Percentiles rank a stretch among this genome's conserved stretches.
These are phyloP conservation scores for Danaus chrysippus DNA, from an alignment of 2,888 invertebrate species.

Conservation along the genomic window DNA sequence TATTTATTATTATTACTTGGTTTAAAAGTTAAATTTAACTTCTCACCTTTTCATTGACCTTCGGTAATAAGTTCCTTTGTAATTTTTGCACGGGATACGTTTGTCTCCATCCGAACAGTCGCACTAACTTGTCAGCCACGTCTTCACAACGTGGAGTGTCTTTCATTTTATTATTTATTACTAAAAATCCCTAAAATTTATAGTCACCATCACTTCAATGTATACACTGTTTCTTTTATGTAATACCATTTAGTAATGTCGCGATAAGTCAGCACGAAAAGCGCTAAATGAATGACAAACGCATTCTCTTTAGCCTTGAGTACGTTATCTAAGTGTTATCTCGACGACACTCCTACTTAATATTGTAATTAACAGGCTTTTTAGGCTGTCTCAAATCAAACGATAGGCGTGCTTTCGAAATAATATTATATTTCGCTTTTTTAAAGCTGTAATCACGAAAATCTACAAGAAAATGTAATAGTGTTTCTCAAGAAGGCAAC, in stretches of 20 bases:
- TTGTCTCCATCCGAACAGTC: constrained; percentile 88
- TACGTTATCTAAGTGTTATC: constrained; percentile 69
- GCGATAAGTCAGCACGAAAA: constrained; percentile 11
- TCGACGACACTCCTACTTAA: constrained; percentile 52
- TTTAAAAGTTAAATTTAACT: too few relatives aligned
- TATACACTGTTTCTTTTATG: constrained; percentile 3
- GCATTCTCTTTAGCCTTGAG: constrained; percentile 44
- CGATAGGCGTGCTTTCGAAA: neutral
- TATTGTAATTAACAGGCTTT: neutral
- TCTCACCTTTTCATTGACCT: constrained; percentile 65
- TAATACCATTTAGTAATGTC: neutral
- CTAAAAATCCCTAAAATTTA: neutral
- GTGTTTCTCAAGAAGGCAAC: neutral
- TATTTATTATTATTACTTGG: too few relatives aligned
- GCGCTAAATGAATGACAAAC: constrained; percentile 24
- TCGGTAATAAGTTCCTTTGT: constrained; percentile 79
- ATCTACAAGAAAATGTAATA: neutral
- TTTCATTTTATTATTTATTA: constrained; percentile 64
- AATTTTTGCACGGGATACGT: constrained; percentile 89
- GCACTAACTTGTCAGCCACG: constrained; percentile 86
- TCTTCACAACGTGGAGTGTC: constrained; percentile 85
- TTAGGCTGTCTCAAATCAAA: neutral
- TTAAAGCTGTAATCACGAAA: too few relatives aligned
- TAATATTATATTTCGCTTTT: too few relatives aligned
- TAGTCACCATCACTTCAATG: neutral